Conservation (phyloP, 1,140 invertebrate genomes). For the Oppia nitens region DNA sequence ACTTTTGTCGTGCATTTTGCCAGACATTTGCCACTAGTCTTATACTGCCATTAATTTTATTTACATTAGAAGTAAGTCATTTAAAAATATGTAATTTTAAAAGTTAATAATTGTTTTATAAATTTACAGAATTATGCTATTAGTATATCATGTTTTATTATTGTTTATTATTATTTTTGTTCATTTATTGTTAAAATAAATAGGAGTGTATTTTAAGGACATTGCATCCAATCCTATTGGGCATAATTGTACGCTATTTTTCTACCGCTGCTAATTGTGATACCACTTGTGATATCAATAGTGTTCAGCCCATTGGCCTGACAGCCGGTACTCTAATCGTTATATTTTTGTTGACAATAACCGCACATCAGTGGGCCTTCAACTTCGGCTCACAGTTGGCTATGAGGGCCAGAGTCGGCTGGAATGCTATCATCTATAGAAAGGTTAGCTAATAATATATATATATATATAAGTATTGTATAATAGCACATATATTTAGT, state of each 20-base stretch:
- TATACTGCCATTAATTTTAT: neutral
- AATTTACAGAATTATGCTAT: too few species aligned
- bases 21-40: neutral
- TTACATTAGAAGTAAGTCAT: neutral
- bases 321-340: neutral
- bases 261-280: neutral
- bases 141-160: neutral
- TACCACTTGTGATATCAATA: too few species aligned
- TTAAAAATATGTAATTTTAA: too few species aligned
- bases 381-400: neutral
- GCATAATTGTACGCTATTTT: constrained; percentile 3
- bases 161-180: neutral
- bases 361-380: neutral
- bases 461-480: neutral
- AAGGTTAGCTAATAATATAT: too few species aligned
- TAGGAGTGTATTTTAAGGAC: constrained; percentile 4
- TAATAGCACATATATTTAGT: neutral
- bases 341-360: neutral
- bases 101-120: neutral
- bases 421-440: constrained; percentile 3
- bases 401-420: constrained; percentile 2
- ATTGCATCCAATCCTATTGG: constrained; percentile 7
- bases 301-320: neutral
- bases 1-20: neutral
- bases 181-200: too few species aligned